These are phyloP conservation scores for Protomyctophum bolini DNA, from an alignment of 2,113 vertebrate species.

Conservation along the genomic window DNA sequence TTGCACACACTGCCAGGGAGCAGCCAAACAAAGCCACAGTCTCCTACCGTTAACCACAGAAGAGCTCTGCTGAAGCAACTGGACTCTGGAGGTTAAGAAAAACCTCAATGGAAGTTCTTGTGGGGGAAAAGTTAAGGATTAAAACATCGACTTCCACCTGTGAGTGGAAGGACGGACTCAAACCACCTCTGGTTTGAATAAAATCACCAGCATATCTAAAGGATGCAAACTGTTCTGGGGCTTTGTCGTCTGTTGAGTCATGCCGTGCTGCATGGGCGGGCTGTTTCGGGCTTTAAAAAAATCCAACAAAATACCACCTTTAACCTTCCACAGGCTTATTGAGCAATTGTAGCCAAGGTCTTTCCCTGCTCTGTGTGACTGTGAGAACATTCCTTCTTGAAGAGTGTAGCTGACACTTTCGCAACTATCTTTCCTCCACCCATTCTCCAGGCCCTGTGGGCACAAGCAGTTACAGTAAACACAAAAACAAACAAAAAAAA, in stretches of 20 bases:
- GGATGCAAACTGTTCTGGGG: no score
- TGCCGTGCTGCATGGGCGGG: neutral
- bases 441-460: neutral
- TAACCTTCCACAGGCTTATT: constrained; percentile 6
- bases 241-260: neutral
- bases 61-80: no score
- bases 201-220: no score
- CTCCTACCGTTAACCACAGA: neutral
- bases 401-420: constrained; percentile 2
- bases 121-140: no score
- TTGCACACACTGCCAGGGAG: neutral
- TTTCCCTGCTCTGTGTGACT: neutral
- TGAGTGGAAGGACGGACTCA: no score
- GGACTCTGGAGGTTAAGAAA: no score
- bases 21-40: neutral
- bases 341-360: constrained; percentile 20
- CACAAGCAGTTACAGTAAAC: neutral
- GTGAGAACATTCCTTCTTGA: constrained; percentile 18
- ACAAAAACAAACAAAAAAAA: no score
- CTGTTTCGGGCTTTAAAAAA: neutral
- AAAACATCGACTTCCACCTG: no score
- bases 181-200: no score
- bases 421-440: neutral
- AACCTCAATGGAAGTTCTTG: no score
- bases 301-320: neutral